These are phyloP conservation scores for Drosophila fulvimacula DNA, from an alignment of 2,888 invertebrate species.

Conservation along the genomic window DNA sequence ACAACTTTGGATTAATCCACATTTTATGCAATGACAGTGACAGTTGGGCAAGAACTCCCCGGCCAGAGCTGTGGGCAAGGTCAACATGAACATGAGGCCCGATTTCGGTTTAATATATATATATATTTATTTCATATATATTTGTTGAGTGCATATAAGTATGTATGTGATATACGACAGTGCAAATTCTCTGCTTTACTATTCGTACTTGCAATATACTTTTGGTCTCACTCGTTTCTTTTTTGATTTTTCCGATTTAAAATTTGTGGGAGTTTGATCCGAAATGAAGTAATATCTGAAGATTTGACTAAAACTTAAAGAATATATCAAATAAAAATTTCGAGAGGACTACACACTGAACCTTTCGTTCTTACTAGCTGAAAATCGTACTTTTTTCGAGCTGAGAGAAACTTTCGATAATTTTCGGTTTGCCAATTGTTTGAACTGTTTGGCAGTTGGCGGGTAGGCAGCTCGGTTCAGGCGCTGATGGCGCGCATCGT, in stretches of 20 bases:
- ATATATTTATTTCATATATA: too few relatives aligned
- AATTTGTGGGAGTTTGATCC: background rate
- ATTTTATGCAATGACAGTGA: constrained; percentile 20
- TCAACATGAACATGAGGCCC: background rate
- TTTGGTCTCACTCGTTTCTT: background rate
- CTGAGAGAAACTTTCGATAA: background rate
- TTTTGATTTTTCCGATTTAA: background rate
- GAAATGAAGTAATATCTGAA: constrained; percentile 18
- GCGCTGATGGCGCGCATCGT: constrained; percentile 29
- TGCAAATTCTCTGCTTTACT: background rate
- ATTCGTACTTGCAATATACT: background rate
- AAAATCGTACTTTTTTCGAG: constrained; percentile 23
- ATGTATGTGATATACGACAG: too few relatives aligned
- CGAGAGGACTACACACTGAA: constrained; percentile 15
- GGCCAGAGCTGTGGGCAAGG: constrained; percentile 7
- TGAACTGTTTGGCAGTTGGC: constrained; percentile 34
- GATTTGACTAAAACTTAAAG: constrained; percentile 22
- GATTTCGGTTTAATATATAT: background rate
- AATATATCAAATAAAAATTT: constrained; percentile 25
- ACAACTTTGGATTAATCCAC: constrained; percentile 23
- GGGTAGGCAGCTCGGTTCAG: constrained; percentile 48
- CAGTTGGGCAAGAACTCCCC: constrained; percentile 9
- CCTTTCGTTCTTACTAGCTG: constrained; percentile 7
- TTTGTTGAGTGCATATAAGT: too few relatives aligned
- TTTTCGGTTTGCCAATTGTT: background rate